phyloP scores from a whole-genome alignment of 2,888 invertebrate genomes.

The Eupeodes luniger region DNA sequence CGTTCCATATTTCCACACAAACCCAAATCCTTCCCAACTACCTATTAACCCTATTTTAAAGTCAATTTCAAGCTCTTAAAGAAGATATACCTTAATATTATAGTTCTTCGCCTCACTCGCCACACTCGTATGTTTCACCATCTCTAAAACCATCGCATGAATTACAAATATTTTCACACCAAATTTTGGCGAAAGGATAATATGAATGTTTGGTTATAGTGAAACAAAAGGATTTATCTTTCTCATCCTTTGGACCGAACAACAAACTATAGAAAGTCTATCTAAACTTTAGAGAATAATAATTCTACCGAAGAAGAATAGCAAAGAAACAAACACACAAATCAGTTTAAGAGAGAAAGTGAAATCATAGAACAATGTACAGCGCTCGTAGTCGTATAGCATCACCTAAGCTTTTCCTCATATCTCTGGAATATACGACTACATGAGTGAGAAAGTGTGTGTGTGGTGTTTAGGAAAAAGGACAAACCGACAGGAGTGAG shows the following conservation, averaged over 20 bases:
- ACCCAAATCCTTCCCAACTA: background rate
- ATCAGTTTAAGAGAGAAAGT: slow-evolving; percentile 57
- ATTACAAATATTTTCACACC: slow-evolving; percentile 57
- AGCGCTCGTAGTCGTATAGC: too few relatives aligned
- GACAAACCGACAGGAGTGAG: background rate
- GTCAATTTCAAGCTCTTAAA: slow-evolving; percentile 41
- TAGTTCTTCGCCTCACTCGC: background rate
- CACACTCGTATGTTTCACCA: background rate
- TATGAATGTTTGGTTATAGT: background rate
- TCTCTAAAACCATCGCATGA: slow-evolving; percentile 10
- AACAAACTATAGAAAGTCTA: background rate
- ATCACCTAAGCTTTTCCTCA: slow-evolving; percentile 3
- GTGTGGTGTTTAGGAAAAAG: background rate
- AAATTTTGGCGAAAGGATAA: slow-evolving; percentile 33
- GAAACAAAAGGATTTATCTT: slow-evolving; percentile 37
- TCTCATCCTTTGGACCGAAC: slow-evolving; percentile 11
- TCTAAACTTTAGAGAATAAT: slow-evolving; percentile 40
- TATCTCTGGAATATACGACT: background rate
- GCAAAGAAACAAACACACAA: slow-evolving; percentile 49
- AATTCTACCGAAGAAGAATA: slow-evolving; percentile 6
- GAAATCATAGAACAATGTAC: slow-evolving; percentile 42
- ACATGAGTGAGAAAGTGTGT: background rate
- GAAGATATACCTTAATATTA: slow-evolving; percentile 10
- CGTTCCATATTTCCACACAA: background rate
- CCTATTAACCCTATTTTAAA: slow-evolving; percentile 54